phyloP scores from a whole-genome alignment of 2,888 invertebrate species.

The Ditylenchus weischeri region DNA sequence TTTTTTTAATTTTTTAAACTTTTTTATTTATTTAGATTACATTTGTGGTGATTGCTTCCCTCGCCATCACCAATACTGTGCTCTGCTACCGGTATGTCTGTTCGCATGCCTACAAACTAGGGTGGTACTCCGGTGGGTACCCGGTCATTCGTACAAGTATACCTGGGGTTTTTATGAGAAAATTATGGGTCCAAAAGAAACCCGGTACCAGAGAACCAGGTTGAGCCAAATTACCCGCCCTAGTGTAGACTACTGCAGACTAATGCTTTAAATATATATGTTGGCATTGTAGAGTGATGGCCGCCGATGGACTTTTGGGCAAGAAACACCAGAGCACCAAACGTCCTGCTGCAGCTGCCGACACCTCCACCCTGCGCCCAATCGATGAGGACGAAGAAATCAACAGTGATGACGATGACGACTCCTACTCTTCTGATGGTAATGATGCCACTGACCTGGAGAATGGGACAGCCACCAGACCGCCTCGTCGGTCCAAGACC shows the following conservation, averaged over 20 bases:
- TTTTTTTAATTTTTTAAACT: no score
- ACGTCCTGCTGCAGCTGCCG: not conserved
- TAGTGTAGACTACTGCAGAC: no score
- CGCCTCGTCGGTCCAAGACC: not conserved
- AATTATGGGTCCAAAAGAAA: no score
- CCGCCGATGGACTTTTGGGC: constrained; percentile 51
- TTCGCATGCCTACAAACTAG: no score
- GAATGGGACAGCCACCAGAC: not conserved
- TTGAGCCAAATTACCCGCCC: no score
- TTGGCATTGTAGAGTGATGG: constrained; percentile 34
- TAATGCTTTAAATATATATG: no score
- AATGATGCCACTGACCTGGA: constrained; percentile 6
- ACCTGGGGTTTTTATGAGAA: no score
- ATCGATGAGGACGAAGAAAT: constrained; percentile 4
- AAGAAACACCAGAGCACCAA: not conserved
- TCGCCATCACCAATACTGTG: constrained; percentile 49
- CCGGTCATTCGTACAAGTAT: no score
- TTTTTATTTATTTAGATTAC: constrained; percentile 17
- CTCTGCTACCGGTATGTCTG: constrained; percentile 44
- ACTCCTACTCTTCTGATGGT: constrained; percentile 1
- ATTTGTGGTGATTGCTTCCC: constrained; percentile 48
- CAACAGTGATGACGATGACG: constrained; percentile 1
- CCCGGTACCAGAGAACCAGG: no score
- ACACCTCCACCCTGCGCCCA: not conserved
- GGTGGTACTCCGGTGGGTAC: no score